phyloP scores from a whole-genome alignment of 2,888 invertebrate genomes.

The Lordiphosa andalusiaca region DNA sequence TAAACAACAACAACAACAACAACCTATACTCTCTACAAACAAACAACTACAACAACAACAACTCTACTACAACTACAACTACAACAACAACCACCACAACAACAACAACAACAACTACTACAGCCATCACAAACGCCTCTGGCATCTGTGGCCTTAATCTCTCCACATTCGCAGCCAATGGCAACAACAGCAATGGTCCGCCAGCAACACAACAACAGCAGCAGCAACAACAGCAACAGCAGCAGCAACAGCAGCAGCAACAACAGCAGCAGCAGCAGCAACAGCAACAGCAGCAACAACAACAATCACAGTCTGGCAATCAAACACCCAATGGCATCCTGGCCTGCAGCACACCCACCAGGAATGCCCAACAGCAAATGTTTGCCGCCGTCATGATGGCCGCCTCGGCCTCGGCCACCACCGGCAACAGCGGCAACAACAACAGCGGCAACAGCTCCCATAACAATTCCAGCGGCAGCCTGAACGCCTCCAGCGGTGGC shows the following conservation, averaged over 20 bases:
- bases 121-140: conserved; percentile 77
- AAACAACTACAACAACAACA: conserved; percentile 55
- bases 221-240: conserved; percentile 30
- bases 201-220: conserved; percentile 29
- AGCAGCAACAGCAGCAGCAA: conserved; percentile 22
- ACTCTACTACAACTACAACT: conserved; percentile 58
- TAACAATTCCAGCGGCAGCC: conserved; percentile 55
- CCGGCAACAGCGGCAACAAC: conserved; percentile 71
- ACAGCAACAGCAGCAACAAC: conserved; percentile 16
- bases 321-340: conserved; percentile 57
- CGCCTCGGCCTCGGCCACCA: conserved; percentile 58
- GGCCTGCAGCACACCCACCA: conserved; percentile 50
- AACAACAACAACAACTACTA: conserved; percentile 63
- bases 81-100: conserved; percentile 30
- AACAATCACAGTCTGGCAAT: conserved; percentile 31
- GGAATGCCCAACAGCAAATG: conserved; percentile 71
- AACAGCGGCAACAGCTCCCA: conserved; percentile 45
- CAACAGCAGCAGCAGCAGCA: conserved; percentile 15
- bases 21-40: conserved; percentile 46
- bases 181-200: conserved; percentile 48
- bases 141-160: conserved; percentile 78
- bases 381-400: conserved; percentile 77
- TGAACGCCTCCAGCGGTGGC: conserved; percentile 80
- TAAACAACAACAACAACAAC: conserved; percentile 52
- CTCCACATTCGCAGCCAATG: conserved; percentile 77